These are phyloP conservation scores for Pentalonia nigronervosa DNA, from an alignment of 1,140 invertebrate species.

Conservation along the genomic window DNA sequence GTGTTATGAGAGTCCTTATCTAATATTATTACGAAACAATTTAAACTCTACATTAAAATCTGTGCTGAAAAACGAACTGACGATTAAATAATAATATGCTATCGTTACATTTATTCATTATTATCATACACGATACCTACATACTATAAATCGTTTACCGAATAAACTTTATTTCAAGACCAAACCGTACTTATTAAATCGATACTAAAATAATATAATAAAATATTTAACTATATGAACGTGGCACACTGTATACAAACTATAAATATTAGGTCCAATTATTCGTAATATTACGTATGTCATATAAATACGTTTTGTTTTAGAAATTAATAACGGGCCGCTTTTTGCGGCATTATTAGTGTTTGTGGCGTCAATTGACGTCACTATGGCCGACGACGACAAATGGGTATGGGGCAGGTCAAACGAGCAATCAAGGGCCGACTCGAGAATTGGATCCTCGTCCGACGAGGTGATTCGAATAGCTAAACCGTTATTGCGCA, in stretches of 20 bases:
- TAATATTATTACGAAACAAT: slow-evolving; percentile 2
- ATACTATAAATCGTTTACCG: background rate
- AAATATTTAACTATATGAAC: background rate
- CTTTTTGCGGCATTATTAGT: background rate
- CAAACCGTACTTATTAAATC: background rate
- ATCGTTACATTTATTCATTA: background rate
- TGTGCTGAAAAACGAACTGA: background rate
- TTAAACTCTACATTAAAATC: background rate
- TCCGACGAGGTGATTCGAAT: slow-evolving; percentile 34
- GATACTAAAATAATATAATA: background rate
- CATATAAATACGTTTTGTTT: background rate
- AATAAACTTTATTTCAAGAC: background rate
- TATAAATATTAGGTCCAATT: background rate
- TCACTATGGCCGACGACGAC: slow-evolving; percentile 26
- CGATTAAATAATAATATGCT: background rate
- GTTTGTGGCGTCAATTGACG: background rate
- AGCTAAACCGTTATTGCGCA: slow-evolving; percentile 40
- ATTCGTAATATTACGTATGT: background rate
- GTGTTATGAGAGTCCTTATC: background rate
- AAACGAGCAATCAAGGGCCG: background rate
- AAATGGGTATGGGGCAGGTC: slow-evolving; percentile 54
- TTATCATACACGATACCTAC: background rate
- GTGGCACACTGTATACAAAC: background rate
- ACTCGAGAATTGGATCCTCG: background rate
- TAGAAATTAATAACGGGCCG: background rate